Evolutionary conservation across 2,797 vertebrate species (phyloP).

Genomic region (Myotis daubentonii): DNA sequence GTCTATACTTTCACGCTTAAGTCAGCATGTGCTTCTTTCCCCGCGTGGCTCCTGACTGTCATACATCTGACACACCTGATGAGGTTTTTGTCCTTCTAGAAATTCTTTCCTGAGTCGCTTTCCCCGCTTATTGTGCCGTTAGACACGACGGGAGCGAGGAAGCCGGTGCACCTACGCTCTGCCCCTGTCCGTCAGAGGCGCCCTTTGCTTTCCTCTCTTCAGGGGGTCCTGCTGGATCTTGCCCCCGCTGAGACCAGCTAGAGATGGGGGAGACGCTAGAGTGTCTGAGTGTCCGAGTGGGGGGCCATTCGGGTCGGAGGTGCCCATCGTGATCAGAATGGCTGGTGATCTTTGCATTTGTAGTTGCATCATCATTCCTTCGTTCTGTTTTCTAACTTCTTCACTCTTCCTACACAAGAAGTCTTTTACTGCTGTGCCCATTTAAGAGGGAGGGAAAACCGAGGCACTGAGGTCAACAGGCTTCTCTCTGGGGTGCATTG

Average conservation of each 20-base stretch:
- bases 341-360: not conserved
- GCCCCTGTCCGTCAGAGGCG: not conserved
- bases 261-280: not conserved
- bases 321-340: not conserved
- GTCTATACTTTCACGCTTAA: conserved; percentile 89
- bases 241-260: not conserved
- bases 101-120: conserved; percentile 80
- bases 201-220: not conserved
- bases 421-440: not conserved
- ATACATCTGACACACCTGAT: conserved; percentile 91
- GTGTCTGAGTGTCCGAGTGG: not conserved
- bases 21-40: conserved; percentile 88
- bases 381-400: not conserved
- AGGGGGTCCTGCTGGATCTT: accelerated
- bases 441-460: not conserved
- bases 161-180: not conserved
- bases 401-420: not conserved
- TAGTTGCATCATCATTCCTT: not conserved
- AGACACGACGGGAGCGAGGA: conserved; percentile 70
- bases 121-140: conserved; percentile 77
- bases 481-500: not conserved
- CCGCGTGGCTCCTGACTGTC: conserved; percentile 89
- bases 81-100: conserved; percentile 89
- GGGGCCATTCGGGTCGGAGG: not conserved
- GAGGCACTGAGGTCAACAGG: not conserved